Percentiles rank a stretch among this genome's conserved stretches.
phyloP scores from a whole-genome alignment of 2,113 vertebrate genomes.

The Tenebrosternarchus preto region DNA sequence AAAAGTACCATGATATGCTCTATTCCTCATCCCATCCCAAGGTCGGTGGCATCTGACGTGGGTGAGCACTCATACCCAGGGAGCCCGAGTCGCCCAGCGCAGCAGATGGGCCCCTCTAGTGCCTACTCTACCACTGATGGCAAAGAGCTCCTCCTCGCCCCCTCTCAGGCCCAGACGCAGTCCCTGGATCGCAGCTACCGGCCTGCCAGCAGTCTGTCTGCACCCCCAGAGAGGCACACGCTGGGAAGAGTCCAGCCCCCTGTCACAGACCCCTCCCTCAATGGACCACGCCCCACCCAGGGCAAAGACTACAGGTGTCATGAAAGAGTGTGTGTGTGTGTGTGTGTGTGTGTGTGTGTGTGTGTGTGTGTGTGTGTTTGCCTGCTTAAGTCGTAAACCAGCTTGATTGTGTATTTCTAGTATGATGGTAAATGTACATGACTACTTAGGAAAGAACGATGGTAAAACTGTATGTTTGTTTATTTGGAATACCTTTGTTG shows the following conservation, averaged over 20 bases:
- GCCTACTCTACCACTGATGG: conserved; percentile 72
- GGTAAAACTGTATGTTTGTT: too few species aligned
- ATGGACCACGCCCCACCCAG: conserved; percentile 82
- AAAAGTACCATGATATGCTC: too few species aligned
- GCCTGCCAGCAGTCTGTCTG: conserved; percentile 42
- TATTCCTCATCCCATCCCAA: conserved; percentile 46
- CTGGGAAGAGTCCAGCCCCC: conserved; percentile 79
- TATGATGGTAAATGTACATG: too few species aligned
- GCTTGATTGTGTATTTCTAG: too few species aligned
- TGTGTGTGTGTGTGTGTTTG: too few species aligned
- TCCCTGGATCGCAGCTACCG: conserved; percentile 79
- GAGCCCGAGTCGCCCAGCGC: conserved; percentile 83
- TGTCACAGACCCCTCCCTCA: conserved; percentile 77
- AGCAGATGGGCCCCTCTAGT: conserved; percentile 68
- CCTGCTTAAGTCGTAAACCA: too few species aligned
- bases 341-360: not conserved
- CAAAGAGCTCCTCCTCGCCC: conserved; percentile 72
- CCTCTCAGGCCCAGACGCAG: conserved; percentile 78
- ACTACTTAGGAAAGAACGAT: too few species aligned
- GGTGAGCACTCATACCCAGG: conserved; percentile 82
- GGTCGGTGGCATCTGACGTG: conserved; percentile 81
- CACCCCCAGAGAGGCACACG: conserved; percentile 76
- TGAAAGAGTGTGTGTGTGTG: conserved; percentile 58
- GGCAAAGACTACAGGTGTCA: conserved; percentile 85
- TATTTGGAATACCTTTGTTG: too few species aligned